Percentiles rank a stretch among this genome's conserved stretches.
Conservation (phyloP, 2,797 vertebrate genomes). For the Gallinago solitaria region DNA sequence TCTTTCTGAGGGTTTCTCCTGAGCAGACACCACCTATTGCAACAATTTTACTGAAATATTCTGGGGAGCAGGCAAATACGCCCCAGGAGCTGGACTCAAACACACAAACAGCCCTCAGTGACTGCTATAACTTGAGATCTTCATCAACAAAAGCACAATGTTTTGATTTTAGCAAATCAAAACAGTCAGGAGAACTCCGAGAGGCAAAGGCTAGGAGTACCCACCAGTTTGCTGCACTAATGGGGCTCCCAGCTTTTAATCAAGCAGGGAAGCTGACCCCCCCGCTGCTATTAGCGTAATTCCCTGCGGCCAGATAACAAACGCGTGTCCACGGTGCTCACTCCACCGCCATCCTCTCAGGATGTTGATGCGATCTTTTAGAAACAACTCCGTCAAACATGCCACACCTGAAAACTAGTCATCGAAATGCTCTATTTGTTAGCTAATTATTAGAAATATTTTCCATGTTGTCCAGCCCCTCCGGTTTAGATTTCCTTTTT, state of each 20-base stretch:
- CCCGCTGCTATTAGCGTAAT: not conserved
- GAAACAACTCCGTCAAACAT: not conserved
- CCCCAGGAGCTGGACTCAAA: not conserved
- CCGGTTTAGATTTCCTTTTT: slow-evolving; percentile 20
- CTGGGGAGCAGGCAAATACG: not conserved
- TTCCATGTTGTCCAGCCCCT: slow-evolving; percentile 14
- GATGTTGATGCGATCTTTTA: not conserved
- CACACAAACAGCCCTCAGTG: not conserved
- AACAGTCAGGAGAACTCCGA: not conserved
- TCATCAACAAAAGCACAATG: not conserved
- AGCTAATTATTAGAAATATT: slow-evolving; percentile 10
- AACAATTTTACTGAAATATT: not conserved
- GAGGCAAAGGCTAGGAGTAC: not conserved
- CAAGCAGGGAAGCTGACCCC: rapidly evolving
- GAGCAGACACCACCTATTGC: not conserved
- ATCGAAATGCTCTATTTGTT: not conserved
- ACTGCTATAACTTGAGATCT: not conserved
- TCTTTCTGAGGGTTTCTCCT: not conserved
- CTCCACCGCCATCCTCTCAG: not conserved
- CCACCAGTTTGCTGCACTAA: too few relatives aligned
- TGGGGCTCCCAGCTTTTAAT: not conserved
- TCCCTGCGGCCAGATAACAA: rapidly evolving
- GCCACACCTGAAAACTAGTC: not conserved
- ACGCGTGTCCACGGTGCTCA: not conserved
- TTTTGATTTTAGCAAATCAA: not conserved